Evolutionary conservation across 2,113 vertebrate genomes (phyloP).

Genomic region (Caretta caretta): DNA sequence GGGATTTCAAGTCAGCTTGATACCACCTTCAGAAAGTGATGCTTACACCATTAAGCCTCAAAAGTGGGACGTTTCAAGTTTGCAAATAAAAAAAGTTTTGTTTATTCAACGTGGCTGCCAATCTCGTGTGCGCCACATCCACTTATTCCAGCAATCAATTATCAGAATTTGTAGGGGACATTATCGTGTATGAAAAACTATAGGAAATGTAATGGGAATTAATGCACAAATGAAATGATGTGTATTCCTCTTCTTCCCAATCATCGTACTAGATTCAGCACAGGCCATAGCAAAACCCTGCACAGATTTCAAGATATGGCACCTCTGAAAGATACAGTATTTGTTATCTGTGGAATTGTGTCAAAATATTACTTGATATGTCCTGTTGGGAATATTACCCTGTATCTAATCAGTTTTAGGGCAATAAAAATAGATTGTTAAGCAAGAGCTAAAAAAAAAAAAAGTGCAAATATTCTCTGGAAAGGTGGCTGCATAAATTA

Average conservation of each 20-base stretch:
- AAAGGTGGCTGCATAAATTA: slow-evolving; percentile 12
- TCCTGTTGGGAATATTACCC: slow-evolving; percentile 1
- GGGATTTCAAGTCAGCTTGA: background rate
- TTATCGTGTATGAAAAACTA: background rate
- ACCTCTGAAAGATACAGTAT: slow-evolving; percentile 31
- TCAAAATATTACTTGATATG: slow-evolving; percentile 59
- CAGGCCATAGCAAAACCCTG: background rate
- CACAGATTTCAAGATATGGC: slow-evolving; percentile 37
- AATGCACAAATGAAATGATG: background rate
- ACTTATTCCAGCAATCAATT: background rate
- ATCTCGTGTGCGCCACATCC: background rate
- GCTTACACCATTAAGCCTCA: background rate
- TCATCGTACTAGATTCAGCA: background rate
- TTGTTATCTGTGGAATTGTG: slow-evolving; percentile 34
- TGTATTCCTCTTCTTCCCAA: background rate
- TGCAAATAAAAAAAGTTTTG: background rate
- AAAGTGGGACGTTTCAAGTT: background rate
- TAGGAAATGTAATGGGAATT: background rate
- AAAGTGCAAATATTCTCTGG: background rate
- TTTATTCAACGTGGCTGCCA: background rate
- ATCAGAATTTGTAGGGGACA: background rate
- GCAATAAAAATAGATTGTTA: slow-evolving; percentile 2
- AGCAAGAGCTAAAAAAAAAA: slow-evolving; percentile 21
- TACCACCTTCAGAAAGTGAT: background rate
- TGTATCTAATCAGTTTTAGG: slow-evolving; percentile 32